Base-by-base conservation (phyloP, 1,140 invertebrate genomes). In the Listronotus oregonensis region DNA sequence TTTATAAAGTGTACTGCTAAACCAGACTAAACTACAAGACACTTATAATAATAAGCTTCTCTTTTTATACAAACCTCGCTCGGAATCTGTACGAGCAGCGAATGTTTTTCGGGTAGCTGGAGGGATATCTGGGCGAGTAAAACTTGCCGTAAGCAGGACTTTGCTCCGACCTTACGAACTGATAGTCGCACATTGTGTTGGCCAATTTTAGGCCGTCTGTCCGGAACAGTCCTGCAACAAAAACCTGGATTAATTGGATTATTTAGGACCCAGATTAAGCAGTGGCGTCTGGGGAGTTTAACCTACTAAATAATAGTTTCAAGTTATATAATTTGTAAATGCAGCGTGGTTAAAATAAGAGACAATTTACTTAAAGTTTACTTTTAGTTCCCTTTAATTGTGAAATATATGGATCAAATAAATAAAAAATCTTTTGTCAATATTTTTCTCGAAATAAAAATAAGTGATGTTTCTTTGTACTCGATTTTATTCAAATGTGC, bases 61-160 rank as follows among this genome's bases (percentile, higher is more conserved):
- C n/a, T 49, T 49, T 47, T 21, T 32, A 57, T 55, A 79, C 78
- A 78, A 80, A 90, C 89, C 89, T 89, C 56, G 87, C 89, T 73
- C 85, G 82, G 79, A 95, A 93, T 71, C 86, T 85, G 81, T 93
- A 94, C 63, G 86, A 86, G 80, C 92, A 95, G 42, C 85, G 83
- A 69, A 90, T 84, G 75, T 90, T 88, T 69, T 86, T 88, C n/a
- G 90, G 91, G 76, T 94, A 94, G 67, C 85, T 90, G 40, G 91
- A 92, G 7, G 92, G 92, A 80, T 93, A 94, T 66, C 88, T 82
- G 1, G 91, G 91, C 42, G 91, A 93, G 76, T 91, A 94, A 74
- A 94, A 90, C 40, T 85, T 84, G 9, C 91, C 91, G 69, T 89
- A 85, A 21, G 83, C 79, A 21, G 83, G 84, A 49, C 84, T 82